A percentile compares a stretch with the other conserved stretches of the same genome.
These are phyloP conservation scores for Heterodera schachtii DNA, from an alignment of 1,140 invertebrate genomes.

Conservation along the genomic window DNA sequence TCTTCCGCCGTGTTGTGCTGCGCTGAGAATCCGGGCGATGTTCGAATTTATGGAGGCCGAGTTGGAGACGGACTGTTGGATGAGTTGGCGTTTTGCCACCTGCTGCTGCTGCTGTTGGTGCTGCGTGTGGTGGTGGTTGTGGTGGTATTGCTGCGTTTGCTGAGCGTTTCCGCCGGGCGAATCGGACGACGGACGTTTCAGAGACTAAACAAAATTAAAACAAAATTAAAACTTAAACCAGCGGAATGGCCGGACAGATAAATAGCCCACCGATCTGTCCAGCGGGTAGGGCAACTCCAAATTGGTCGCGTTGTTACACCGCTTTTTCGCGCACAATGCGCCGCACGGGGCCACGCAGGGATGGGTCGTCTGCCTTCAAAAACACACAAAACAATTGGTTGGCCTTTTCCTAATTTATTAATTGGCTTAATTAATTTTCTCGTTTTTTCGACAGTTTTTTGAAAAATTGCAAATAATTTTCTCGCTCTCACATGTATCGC, in stretches of 20 bases:
- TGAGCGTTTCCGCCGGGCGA: not conserved
- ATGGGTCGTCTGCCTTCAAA: not conserved
- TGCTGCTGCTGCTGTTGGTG: not conserved
- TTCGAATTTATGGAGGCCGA: constrained; percentile 25
- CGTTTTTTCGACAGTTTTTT: too few relatives aligned
- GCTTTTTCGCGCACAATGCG: constrained; percentile 63
- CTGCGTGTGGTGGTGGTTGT: not conserved
- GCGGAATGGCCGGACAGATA: not conserved
- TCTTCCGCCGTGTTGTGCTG: constrained; percentile 10
- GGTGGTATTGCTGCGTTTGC: not conserved
- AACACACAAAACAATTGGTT: not conserved
- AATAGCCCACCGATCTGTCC: constrained; percentile 21
- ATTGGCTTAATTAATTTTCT: too few relatives aligned
- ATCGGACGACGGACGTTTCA: constrained; percentile 42
- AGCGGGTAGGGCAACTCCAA: constrained; percentile 50
- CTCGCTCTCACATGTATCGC: constrained; percentile 54
- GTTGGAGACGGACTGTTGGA: constrained; percentile 5
- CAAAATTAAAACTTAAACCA: not conserved
- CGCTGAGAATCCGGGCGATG: constrained; percentile 26
- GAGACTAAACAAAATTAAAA: constrained; percentile 15
- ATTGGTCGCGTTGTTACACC: constrained; percentile 63
- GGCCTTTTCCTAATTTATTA: too few relatives aligned
- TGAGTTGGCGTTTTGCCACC: constrained; percentile 3
- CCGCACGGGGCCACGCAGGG: constrained; percentile 33
- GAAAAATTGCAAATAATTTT: too few relatives aligned